phyloP scores from a whole-genome alignment of 53 echinoderm and acorn worm genomes.

The Crossaster papposus region DNA sequence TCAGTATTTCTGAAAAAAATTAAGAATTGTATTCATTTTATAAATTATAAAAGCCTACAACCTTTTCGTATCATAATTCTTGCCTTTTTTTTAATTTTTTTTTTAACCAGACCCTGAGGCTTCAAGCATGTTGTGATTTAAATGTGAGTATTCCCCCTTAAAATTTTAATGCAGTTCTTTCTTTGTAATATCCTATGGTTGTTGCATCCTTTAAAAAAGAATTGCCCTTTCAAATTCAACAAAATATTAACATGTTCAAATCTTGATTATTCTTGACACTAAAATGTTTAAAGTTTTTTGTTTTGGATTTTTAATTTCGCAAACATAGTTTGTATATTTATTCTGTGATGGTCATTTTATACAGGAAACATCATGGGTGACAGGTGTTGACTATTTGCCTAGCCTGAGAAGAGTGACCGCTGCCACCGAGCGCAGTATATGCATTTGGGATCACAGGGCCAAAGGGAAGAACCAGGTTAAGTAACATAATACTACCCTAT shows the following conservation, averaged over 20 bases:
- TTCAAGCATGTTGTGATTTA: constrained; percentile 87
- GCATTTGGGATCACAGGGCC: constrained; percentile 94
- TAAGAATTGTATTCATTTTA: no score
- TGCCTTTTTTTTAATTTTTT: constrained; percentile 3
- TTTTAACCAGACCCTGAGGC: constrained; percentile 76
- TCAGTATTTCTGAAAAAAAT: no score
- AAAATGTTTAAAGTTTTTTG: background rate
- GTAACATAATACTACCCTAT: background rate
- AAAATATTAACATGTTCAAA: no score
- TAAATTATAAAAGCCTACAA: no score
- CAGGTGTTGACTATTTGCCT: constrained; percentile 95
- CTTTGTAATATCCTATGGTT: no score
- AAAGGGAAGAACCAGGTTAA: constrained; percentile 95
- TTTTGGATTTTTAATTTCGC: background rate
- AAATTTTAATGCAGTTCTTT: no score
- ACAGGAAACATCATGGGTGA: constrained; percentile 94
- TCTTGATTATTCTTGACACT: background rate
- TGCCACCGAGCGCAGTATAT: constrained; percentile 89
- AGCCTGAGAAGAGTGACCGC: constrained; percentile 79
- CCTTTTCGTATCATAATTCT: no score
- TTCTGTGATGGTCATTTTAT: background rate
- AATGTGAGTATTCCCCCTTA: constrained; percentile 71
- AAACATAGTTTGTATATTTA: background rate
- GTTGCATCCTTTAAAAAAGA: no score
- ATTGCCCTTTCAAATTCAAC: no score